Percentiles rank a stretch among this genome's conserved stretches.
Conservation (phyloP, 37 sponge, comb jelly and placozoan genomes). For the Ianthella basta region DNA sequence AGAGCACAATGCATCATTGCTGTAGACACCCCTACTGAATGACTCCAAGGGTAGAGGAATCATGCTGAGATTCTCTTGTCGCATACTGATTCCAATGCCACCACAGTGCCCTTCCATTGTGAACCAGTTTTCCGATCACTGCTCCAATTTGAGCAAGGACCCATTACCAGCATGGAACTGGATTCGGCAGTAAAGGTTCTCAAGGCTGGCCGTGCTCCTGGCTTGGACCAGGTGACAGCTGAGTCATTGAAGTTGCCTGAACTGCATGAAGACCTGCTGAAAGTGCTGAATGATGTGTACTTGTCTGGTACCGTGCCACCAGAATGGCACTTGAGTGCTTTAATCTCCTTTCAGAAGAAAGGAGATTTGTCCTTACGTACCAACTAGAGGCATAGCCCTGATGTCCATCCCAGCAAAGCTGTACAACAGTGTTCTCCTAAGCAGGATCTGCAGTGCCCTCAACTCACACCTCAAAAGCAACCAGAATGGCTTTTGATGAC, state of each 20-base stretch:
- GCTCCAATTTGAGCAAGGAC: background rate
- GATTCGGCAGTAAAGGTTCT: background rate
- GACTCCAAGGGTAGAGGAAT: background rate
- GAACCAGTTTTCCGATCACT: too few relatives aligned
- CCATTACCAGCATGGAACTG: background rate
- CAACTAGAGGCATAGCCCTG: constrained; percentile 13
- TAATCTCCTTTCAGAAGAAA: background rate
- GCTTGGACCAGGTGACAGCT: background rate
- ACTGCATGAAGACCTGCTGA: background rate
- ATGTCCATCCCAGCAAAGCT: background rate
- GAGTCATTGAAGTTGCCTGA: constrained; percentile 10
- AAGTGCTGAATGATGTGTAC: background rate
- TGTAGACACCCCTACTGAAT: background rate
- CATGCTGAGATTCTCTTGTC: background rate
- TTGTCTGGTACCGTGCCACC: background rate
- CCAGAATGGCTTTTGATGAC: background rate
- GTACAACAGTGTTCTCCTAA: constrained; percentile 5
- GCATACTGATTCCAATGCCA: background rate
- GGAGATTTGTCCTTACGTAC: constrained; percentile 2
- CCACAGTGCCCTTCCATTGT: background rate
- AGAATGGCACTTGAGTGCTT: constrained; percentile 11
- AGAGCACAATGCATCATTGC: background rate
- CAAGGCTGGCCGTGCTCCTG: background rate
- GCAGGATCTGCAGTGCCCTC: constrained; percentile 1
- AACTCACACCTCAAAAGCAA: background rate